Evolutionary conservation across 2,888 invertebrate species (phyloP).

Genomic region (Lithodes maja): DNA sequence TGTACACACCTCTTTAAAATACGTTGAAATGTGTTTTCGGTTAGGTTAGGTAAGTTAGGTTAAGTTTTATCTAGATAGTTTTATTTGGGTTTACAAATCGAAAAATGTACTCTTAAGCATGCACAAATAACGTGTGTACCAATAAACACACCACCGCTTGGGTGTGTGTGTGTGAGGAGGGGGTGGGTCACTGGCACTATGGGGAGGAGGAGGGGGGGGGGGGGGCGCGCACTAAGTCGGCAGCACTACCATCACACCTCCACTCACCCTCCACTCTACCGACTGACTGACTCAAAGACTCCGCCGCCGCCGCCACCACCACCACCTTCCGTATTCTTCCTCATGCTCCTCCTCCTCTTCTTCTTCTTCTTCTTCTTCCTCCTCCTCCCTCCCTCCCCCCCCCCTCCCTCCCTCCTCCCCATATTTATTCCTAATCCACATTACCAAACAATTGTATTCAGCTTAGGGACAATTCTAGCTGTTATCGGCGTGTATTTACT

Average conservation of each 20-base stretch:
- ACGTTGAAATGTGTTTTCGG: too few species aligned
- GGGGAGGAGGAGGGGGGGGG: background rate
- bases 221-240: background rate
- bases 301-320: background rate
- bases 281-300: background rate
- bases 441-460: too few species aligned
- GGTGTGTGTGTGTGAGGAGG: background rate
- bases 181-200: background rate
- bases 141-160: too few species aligned
- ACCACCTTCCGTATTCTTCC: background rate
- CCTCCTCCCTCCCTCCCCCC: background rate
- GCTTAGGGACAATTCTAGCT: too few species aligned
- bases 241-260: background rate
- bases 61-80: too few species aligned
- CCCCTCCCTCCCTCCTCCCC: background rate
- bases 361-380: background rate
- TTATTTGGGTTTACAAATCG: too few species aligned
- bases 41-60: too few species aligned
- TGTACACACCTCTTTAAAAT: too few species aligned
- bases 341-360: background rate
- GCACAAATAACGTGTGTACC: too few species aligned
- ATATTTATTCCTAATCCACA: background rate
- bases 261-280: background rate
- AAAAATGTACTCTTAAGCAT: too few species aligned
- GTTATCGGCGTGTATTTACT: too few species aligned